Percentiles rank a stretch among this genome's conserved stretches.
These are phyloP conservation scores for Gymnorhina tibicen DNA, from an alignment of 2,113 vertebrate species.

Conservation along the genomic window DNA sequence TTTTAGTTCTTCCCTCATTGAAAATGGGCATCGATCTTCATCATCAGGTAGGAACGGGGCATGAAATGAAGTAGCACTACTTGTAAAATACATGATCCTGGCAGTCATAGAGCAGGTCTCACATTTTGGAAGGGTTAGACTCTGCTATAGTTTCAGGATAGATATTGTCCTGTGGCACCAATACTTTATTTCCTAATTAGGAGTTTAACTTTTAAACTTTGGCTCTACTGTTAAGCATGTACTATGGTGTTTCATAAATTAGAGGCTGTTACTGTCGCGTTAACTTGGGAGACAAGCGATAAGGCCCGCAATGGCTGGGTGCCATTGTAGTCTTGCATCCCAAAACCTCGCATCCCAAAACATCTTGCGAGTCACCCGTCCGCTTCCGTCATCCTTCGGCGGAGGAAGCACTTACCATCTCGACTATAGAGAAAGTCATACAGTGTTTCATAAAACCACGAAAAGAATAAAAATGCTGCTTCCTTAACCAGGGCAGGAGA, in stretches of 20 bases:
- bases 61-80: background rate
- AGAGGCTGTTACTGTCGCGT: background rate
- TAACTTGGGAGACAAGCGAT: background rate
- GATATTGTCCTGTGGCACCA: background rate
- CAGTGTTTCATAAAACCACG: background rate
- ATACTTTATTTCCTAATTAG: background rate
- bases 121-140: background rate
- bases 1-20: constrained; percentile 50
- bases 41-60: constrained; percentile 59
- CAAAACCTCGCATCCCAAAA: background rate
- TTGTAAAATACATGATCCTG: background rate
- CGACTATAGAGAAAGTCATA: background rate
- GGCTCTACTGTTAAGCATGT: background rate
- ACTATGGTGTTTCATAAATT: background rate
- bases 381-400: background rate
- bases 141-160: background rate
- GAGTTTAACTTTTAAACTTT: background rate
- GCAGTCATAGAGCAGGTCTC: background rate
- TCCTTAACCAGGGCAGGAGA: background rate
- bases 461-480: background rate
- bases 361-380: background rate
- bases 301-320: background rate
- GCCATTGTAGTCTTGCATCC: background rate
- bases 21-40: constrained; percentile 70
- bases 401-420: background rate